phyloP scores from a whole-genome alignment of 2,797 vertebrate species.

The Tokudaia muenninki region DNA sequence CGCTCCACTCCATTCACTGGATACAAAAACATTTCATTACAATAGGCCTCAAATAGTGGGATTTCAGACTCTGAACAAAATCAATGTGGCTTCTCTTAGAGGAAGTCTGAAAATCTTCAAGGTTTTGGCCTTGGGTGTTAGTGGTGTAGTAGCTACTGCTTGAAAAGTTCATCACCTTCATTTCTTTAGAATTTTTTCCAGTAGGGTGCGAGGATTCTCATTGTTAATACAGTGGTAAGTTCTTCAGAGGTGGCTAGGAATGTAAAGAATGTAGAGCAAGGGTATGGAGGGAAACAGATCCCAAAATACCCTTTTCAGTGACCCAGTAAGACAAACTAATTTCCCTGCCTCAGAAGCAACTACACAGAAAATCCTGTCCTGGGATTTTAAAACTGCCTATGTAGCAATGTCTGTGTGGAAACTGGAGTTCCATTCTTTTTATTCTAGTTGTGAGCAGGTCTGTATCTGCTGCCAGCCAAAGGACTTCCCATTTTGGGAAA shows the following conservation, averaged over 20 bases:
- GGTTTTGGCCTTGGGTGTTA: background rate
- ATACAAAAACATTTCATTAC: background rate
- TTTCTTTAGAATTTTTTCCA: slow-evolving; percentile 29
- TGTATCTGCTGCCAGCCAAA: slow-evolving; percentile 56
- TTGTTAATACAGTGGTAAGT: background rate
- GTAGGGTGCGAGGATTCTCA: background rate
- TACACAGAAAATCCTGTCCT: background rate
- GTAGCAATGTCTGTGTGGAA: slow-evolving; percentile 1
- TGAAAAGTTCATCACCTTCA: background rate
- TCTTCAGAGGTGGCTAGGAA: background rate
- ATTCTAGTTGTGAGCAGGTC: slow-evolving; percentile 48
- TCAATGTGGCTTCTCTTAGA: background rate
- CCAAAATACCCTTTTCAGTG: slow-evolving; percentile 25
- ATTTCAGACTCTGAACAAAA: background rate
- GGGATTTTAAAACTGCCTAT: slow-evolving; percentile 49
- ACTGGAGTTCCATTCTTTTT: slow-evolving; percentile 22
- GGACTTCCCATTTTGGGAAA: slow-evolving; percentile 64
- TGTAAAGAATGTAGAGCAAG: background rate
- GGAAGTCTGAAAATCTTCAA: background rate
- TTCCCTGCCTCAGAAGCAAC: slow-evolving; percentile 2
- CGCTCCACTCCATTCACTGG: background rate
- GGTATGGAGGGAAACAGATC: background rate
- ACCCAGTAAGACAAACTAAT: background rate
- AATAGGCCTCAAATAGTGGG: background rate
- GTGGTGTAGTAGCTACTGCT: background rate